These are phyloP conservation scores for Sebastes steindachneri DNA, from an alignment of 2,797 vertebrate species.

Conservation along the genomic window DNA sequence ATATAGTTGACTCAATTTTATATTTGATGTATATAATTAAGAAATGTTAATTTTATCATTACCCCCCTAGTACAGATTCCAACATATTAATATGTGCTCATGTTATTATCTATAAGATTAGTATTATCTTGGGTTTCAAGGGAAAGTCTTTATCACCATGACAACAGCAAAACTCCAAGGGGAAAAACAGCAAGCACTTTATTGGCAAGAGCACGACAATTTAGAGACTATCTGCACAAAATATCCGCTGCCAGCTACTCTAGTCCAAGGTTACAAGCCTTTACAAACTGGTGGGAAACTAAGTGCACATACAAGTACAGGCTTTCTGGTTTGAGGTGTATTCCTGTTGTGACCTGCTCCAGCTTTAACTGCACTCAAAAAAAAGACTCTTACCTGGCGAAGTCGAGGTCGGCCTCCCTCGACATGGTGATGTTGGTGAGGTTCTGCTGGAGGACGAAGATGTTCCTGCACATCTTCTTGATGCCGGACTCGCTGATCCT, in stretches of 20 bases:
- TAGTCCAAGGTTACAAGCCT: background rate
- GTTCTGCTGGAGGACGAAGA: slow-evolving; percentile 98
- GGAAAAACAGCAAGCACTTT: background rate
- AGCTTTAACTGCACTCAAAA: background rate
- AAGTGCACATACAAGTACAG: background rate
- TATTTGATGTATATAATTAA: background rate
- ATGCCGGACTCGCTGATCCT: slow-evolving; percentile 98
- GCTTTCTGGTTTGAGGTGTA: background rate
- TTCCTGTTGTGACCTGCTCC: background rate
- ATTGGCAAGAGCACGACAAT: background rate
- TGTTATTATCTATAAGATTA: background rate
- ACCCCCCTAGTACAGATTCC: background rate
- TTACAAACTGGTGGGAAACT: background rate
- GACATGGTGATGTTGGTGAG: slow-evolving; percentile 99
- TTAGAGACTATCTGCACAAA: background rate
- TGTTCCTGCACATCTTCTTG: slow-evolving; percentile 99
- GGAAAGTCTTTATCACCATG: slow-evolving; percentile 17
- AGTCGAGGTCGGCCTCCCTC: slow-evolving; percentile 95
- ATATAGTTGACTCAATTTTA: background rate
- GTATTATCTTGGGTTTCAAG: background rate
- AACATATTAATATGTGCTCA: background rate
- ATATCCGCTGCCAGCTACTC: background rate
- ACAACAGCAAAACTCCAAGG: slow-evolving; percentile 16
- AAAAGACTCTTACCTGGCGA: slow-evolving; percentile 88
- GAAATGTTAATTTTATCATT: background rate